Evolutionary conservation across 2,888 invertebrate species (phyloP), one percentile per base, ranked within the genome.

Genomic region (Eupithecia subfuscata): DNA sequence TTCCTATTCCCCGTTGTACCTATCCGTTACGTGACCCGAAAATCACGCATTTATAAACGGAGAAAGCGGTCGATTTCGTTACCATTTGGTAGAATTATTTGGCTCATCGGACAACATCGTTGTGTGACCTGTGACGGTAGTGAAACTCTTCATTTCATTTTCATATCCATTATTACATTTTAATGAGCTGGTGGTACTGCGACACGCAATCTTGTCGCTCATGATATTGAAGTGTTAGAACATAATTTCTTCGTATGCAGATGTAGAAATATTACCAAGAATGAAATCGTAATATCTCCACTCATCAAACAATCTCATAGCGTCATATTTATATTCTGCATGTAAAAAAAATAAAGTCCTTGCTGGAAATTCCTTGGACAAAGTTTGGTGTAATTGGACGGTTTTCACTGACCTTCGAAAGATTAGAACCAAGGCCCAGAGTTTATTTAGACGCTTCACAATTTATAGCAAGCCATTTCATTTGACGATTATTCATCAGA

Each of bases 31-130:
- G 73, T 77, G 82, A 80, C 80, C 80, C 79, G 70, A 82, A 82
- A 82, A 75, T 73, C 64, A 37, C 71, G 70, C 74, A 69, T 77
- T 64, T 74, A 72, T 70, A 69, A 73, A 64, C 60, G 43, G 79
- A 79, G 80, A 82, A 80, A 82, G 82, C 78, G 80, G 25, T 77
- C 78, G 82, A 83, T 87, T 87, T 86, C 83, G 84, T 84, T 82
- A 81, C 86, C 78, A 83, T 68, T 68, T 43, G 68, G 43, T 43
- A 22, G 43, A 25, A 34, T 34, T 64, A 81, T 84, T 84, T 77
- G 75, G 78, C 73, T 75, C 71, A 81, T 78, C 73, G 78, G 69
- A 25, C 64, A 72, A 73, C 71, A 65, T 72, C 67, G 64, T 48
- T 52, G 25, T 73, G 40, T 37, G 71, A 45, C 69, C 74, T 71